These are phyloP conservation scores for Cephus pygmeus DNA, from an alignment of 2,888 invertebrate genomes.

Conservation along the genomic window DNA sequence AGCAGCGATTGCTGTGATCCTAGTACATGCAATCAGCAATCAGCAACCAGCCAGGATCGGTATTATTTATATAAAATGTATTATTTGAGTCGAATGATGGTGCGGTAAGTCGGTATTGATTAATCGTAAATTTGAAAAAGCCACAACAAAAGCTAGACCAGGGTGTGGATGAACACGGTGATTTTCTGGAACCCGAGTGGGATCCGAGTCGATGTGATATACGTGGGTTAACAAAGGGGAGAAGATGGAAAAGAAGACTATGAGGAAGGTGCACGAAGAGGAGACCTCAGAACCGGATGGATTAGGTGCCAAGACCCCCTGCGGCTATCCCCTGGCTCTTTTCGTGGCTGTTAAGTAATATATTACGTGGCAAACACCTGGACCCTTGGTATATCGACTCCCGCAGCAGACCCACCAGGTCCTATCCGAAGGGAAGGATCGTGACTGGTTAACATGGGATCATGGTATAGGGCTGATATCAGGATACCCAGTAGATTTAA, in stretches of 20 bases:
- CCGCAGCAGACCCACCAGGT: slow-evolving; percentile 22
- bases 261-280: slow-evolving; percentile 16
- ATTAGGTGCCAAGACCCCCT: slow-evolving; percentile 33
- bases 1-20: no score
- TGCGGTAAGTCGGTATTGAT: not conserved
- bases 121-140: not conserved
- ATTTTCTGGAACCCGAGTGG: not conserved
- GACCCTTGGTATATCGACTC: slow-evolving; percentile 28
- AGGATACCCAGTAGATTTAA: not conserved
- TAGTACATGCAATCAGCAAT: not conserved
- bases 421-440: slow-evolving; percentile 36
- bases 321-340: slow-evolving; percentile 28
- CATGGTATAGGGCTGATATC: not conserved
- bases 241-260: slow-evolving; percentile 25
- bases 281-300: slow-evolving; percentile 26
- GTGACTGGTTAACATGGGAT: slow-evolving; percentile 39
- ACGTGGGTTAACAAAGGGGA: not conserved
- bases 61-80: not conserved
- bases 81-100: not conserved
- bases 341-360: slow-evolving; percentile 47
- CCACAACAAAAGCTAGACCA: not conserved
- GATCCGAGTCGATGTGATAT: not conserved
- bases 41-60: not conserved
- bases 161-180: not conserved
- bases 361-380: slow-evolving; percentile 25